These are phyloP conservation scores for Calycopis cecrops DNA, from an alignment of 1,140 invertebrate species.

Conservation along the genomic window DNA sequence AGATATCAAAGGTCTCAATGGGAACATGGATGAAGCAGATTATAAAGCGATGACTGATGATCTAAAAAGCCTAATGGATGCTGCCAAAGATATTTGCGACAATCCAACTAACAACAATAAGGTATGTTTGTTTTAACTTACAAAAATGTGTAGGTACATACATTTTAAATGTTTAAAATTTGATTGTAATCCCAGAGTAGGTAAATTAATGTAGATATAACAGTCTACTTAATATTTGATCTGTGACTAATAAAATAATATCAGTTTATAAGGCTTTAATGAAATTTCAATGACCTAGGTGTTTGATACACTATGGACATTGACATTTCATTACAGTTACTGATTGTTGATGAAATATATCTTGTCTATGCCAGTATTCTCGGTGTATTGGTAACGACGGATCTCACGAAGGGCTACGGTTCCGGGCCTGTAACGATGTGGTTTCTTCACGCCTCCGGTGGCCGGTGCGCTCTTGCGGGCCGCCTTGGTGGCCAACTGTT, in stretches of 20 bases:
- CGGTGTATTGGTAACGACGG: slow-evolving; percentile 23
- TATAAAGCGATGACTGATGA: slow-evolving; percentile 21
- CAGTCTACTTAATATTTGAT: too few relatives aligned
- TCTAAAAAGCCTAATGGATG: slow-evolving; percentile 20
- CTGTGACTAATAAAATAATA: too few relatives aligned
- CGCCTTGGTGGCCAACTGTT: slow-evolving; percentile 90
- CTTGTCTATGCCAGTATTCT: too few relatives aligned
- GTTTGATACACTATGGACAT: too few relatives aligned
- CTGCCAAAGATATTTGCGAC: slow-evolving; percentile 24
- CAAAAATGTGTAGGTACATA: too few relatives aligned
- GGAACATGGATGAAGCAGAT: slow-evolving; percentile 12
- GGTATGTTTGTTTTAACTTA: background rate
- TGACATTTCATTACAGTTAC: too few relatives aligned
- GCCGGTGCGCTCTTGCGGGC: slow-evolving; percentile 83
- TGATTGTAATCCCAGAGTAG: too few relatives aligned
- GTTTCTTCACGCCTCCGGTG: slow-evolving; percentile 86
- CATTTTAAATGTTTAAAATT: too few relatives aligned
- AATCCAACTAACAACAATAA: slow-evolving; percentile 12
- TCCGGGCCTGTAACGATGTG: slow-evolving; percentile 86
- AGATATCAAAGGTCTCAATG: slow-evolving; percentile 16
- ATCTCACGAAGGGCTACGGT: slow-evolving; percentile 82
- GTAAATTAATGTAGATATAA: too few relatives aligned
- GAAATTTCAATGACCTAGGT: too few relatives aligned
- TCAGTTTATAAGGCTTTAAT: too few relatives aligned
- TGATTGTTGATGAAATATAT: too few relatives aligned